Percentiles rank a stretch among this genome's conserved stretches.
Evolutionary conservation across 2,888 invertebrate genomes (phyloP).

Genomic region (Epinotia ramella): DNA sequence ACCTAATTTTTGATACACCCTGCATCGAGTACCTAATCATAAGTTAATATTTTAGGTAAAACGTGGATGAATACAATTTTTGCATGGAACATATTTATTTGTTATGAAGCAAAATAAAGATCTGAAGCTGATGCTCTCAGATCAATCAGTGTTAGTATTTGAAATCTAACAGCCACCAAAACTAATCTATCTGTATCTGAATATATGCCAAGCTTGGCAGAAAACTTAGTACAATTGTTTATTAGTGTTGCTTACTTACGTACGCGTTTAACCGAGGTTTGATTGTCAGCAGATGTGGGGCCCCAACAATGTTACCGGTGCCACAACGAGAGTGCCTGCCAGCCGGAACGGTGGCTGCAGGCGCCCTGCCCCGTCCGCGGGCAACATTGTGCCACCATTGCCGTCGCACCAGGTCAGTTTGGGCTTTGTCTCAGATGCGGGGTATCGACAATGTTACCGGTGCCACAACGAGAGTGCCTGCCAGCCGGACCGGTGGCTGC

Average conservation of each 20-base stretch:
- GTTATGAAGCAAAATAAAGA: no score
- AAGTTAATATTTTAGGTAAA: no score
- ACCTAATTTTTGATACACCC: no score
- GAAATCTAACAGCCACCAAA: no score
- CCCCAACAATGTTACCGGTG: slow-evolving; percentile 60
- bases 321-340: slow-evolving; percentile 53
- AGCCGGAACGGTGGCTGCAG: slow-evolving; percentile 48
- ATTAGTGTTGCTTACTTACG: background rate
- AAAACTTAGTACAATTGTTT: background rate
- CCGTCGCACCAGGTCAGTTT: slow-evolving; percentile 61
- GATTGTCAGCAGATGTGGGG: slow-evolving; percentile 53
- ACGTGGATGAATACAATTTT: no score
- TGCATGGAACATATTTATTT: no score
- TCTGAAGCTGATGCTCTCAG: no score
- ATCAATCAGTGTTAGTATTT: no score
- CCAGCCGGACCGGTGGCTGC: slow-evolving; percentile 49
- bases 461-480: slow-evolving; percentile 57
- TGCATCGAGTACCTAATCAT: no score
- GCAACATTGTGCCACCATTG: slow-evolving; percentile 65
- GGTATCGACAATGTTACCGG: slow-evolving; percentile 58
- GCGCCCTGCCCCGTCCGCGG: slow-evolving; percentile 58
- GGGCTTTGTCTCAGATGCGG: slow-evolving; percentile 53
- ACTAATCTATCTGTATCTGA: background rate
- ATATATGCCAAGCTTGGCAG: background rate
- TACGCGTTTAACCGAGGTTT: slow-evolving; percentile 8